These are phyloP conservation scores for Harlomillsia oculata DNA, from an alignment of 1,140 invertebrate species.

Conservation along the genomic window DNA sequence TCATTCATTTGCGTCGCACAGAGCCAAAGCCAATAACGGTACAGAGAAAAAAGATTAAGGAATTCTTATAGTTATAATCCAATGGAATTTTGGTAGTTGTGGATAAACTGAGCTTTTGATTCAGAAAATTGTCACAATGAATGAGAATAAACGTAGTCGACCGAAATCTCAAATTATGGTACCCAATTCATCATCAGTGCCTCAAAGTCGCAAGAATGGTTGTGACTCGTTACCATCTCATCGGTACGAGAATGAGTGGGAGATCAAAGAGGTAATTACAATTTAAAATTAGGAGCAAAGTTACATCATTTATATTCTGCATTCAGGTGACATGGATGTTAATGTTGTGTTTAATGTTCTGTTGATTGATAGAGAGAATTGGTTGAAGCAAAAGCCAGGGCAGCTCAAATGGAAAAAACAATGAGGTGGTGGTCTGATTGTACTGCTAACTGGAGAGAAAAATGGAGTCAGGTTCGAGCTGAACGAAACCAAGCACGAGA, in stretches of 20 bases:
- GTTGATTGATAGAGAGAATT: slow-evolving; percentile 56
- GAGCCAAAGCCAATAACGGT: no score
- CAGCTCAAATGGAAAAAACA: slow-evolving; percentile 96
- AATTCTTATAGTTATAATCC: no score
- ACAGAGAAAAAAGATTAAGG: no score
- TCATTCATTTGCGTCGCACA: no score
- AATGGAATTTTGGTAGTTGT: no score
- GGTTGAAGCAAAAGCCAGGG: slow-evolving; percentile 78
- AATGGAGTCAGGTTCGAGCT: slow-evolving; percentile 77
- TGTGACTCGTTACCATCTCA: slow-evolving; percentile 31
- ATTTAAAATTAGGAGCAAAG: not conserved
- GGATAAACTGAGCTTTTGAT: not conserved
- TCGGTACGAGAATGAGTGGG: slow-evolving; percentile 40
- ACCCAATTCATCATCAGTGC: slow-evolving; percentile 13
- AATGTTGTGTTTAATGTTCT: not conserved
- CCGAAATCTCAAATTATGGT: slow-evolving; percentile 33
- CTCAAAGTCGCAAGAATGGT: slow-evolving; percentile 19
- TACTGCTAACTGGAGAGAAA: slow-evolving; percentile 74
- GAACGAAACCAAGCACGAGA: slow-evolving; percentile 44
- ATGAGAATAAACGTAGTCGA: slow-evolving; percentile 21
- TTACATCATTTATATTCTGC: not conserved
- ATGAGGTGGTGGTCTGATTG: slow-evolving; percentile 76
- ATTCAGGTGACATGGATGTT: not conserved
- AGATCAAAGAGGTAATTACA: slow-evolving; percentile 39
- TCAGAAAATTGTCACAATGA: slow-evolving; percentile 9